Base-by-base conservation (phyloP, 2,888 invertebrate genomes). In the Drosophila ochracea region DNA sequence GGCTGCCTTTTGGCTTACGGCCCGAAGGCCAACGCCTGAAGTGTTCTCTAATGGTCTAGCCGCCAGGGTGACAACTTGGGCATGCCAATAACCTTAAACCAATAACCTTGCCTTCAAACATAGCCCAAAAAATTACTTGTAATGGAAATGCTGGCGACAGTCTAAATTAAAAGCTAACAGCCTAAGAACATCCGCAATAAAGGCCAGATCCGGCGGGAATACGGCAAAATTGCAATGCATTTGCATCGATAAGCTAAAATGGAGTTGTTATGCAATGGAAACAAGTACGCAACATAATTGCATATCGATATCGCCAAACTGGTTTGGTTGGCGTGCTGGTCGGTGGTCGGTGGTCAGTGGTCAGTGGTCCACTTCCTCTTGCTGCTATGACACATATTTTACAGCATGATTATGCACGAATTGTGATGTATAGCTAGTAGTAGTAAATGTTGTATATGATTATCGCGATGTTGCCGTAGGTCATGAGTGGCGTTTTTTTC, bases 391-490 rank as follows among this genome's bases (percentile, higher is more conserved):
- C 77, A 80, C 71, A 80, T 80, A 68, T 79, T 41, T 70, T 43
- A 25, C 54, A 52, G 53, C 33, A 61, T 67, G 39, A 58, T 59
- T 64, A 58, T 54, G 47, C 52, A 33, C 39, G 16, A 61, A 28
- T 3, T 33, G 39, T 50, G 43, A 11, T 54, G 39, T 63, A 57
- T 63, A 53, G n/a, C 39, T 62, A 53, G 13, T 37, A 33, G 53
- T 52, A 57, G 33, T 19, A 31, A 30, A 57, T 55, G 35, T 49
- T 54, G 52, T 4, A 28, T 57, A 19, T 30, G 21, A 21, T 31
- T 62, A 33, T 66, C 10, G 37, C 55, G 52, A 21, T 72, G 79
- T 89, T 89, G 82, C 59, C 85, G 80, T 85, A 88, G 90, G 89
- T 90, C 87, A 89, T 79, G 74, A 70, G 33, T 73, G 59, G 59